A percentile compares a stretch with the other conserved stretches of the same genome.
These are phyloP conservation scores for Ictalurus punctatus DNA, from an alignment of 2,113 vertebrate genomes.

Conservation along the genomic window DNA sequence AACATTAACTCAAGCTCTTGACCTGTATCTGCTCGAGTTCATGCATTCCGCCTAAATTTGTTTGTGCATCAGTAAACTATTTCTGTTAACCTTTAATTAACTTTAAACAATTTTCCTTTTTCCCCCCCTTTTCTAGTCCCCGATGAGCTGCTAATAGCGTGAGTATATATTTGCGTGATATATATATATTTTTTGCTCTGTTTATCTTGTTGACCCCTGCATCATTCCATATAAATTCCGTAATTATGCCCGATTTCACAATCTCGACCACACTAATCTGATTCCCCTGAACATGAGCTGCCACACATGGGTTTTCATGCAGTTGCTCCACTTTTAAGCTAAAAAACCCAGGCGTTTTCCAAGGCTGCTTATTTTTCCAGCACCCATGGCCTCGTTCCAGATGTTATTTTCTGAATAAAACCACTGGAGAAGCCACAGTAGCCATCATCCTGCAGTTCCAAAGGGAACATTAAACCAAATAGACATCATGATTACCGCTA, in stretches of 20 bases:
- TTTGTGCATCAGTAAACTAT: not conserved
- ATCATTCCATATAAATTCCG: not conserved
- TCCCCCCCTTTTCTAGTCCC: conserved; percentile 75
- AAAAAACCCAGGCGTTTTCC: not conserved
- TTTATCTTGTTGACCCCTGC: not conserved
- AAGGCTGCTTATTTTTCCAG: not conserved
- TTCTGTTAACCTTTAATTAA: not conserved
- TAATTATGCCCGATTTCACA: not conserved
- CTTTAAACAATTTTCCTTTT: conserved; percentile 23
- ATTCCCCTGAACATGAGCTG: not conserved
- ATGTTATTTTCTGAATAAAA: conserved; percentile 40
- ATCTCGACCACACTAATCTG: not conserved
- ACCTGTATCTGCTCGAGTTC: not conserved
- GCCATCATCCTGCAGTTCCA: conserved; percentile 10
- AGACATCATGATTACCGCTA: conserved; percentile 27
- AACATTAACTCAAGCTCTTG: not conserved
- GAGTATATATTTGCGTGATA: conserved; percentile 67
- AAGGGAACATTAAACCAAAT: conserved; percentile 20
- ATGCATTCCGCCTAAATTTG: not conserved
- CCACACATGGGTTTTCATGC: not conserved
- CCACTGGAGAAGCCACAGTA: conserved; percentile 13
- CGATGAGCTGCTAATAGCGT: conserved; percentile 89
- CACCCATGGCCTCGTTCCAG: not conserved
- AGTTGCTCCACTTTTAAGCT: not conserved
- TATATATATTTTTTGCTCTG: not conserved